Evolutionary conservation across 2,888 invertebrate genomes (phyloP), one percentile per base, ranked within the genome.

Genomic region (Napeogenes sylphis): DNA sequence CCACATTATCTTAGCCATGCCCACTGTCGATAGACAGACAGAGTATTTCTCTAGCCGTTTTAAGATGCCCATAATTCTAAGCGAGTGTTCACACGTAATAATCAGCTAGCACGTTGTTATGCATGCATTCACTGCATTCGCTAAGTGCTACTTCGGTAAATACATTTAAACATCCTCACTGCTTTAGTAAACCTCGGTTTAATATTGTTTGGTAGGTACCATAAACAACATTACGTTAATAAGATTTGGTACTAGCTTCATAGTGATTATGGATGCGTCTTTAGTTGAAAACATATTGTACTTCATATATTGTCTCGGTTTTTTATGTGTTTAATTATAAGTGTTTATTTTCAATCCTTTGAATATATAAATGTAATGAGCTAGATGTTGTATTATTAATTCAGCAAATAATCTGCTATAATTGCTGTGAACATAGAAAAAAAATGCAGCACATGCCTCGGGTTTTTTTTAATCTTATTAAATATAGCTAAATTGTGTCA

Each of bases 41-140:
- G 78, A 80, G 80, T 75, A 77, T 78, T 79, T 75, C 79, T 73
- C 74, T 75, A 80, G 76, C 75, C 74, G 76, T 77, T 81, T 82
- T 82, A 82, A 85, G 87, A 83, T 77, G 80, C 74, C 75, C 81
- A 78, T 87, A 86, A 85, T 81, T 83, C 80, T 73, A 70, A 73
- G 71, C 74, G 72, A 83, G 83, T 83, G 83, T 83, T 82, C 81
- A 79, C 84, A 83, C 82, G 76, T 79, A 80, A 81, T 87, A 87
- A 87, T 86, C 84, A 77, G 77, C 79, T 83, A 82, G 83, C 75
- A 73, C 76, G 73, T 67, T 75, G 75, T 76, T 78, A 74, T 75
- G 76, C 76, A 75, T 77, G 74, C 73, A 65, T 69, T 65, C 67
- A 64, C 71, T 76, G 77, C 77, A 80, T 77, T 77, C 75, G 74